phyloP scores from a whole-genome alignment of 2,888 invertebrate species.

The Drosophila subquinaria region DNA sequence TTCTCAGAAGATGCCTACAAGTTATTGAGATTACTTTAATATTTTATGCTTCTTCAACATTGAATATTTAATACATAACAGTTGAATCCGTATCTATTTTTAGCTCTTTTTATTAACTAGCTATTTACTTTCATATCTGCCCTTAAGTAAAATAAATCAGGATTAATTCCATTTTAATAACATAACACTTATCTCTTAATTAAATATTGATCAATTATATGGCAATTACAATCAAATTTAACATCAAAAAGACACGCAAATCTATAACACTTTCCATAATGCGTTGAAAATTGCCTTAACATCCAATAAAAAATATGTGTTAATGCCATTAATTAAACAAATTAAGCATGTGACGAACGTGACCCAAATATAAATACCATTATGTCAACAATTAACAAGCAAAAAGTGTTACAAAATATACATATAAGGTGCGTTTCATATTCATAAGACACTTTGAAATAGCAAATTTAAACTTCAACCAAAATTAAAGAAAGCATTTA shows the following conservation, averaged over 20 bases:
- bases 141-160: neutral
- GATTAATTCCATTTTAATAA: neutral
- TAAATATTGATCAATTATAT: slow-evolving; percentile 15
- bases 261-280: slow-evolving; percentile 7
- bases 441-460: no score
- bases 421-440: no score
- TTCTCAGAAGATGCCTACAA: no score
- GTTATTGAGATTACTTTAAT: no score
- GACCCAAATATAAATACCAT: neutral
- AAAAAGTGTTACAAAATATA: slow-evolving; percentile 1
- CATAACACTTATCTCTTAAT: neutral
- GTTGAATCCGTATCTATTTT: neutral
- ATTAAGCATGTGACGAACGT: neutral
- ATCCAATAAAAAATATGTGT: slow-evolving; percentile 18
- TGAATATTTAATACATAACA: neutral
- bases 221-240: slow-evolving; percentile 25
- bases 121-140: neutral
- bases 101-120: neutral
- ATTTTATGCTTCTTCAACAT: no score
- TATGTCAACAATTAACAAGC: slow-evolving; percentile 6
- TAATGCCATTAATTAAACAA: slow-evolving; percentile 25
- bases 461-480: no score
- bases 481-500: no score
- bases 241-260: neutral
- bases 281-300: slow-evolving; percentile 18